Evolutionary conservation across 2,113 vertebrate genomes (phyloP).

Genomic region (Geococcyx californianus): DNA sequence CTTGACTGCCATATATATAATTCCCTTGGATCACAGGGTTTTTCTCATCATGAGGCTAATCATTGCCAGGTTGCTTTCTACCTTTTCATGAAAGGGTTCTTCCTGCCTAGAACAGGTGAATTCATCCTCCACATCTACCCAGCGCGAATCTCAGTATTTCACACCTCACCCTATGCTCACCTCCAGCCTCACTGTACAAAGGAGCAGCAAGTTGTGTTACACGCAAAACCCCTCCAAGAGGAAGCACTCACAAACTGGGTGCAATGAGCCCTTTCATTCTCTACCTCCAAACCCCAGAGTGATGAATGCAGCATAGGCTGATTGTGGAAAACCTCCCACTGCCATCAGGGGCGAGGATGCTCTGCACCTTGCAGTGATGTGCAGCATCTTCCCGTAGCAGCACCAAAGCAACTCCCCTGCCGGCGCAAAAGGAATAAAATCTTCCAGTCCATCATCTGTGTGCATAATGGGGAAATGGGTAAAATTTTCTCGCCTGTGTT

Average conservation of each 20-base stretch:
- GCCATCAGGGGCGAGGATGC: accelerated
- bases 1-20: not conserved
- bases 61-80: not conserved
- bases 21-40: not conserved
- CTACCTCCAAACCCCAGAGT: not conserved
- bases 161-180: not conserved
- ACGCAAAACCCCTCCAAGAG: not conserved
- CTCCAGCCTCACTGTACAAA: not conserved
- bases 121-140: not conserved
- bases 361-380: not conserved
- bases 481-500: not conserved
- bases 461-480: not conserved
- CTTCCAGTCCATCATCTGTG: not conserved
- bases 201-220: not conserved
- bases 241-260: not conserved
- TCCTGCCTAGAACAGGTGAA: not conserved
- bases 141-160: not conserved
- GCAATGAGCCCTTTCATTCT: not conserved
- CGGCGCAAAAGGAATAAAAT: accelerated
- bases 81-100: not conserved
- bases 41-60: not conserved
- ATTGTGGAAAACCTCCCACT: not conserved
- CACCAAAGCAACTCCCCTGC: not conserved
- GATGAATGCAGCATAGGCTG: not conserved
- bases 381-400: not conserved